Percentiles rank a stretch among this genome's conserved stretches.
Conservation (phyloP, 2,797 vertebrate species). For the Apogon talboti region DNA sequence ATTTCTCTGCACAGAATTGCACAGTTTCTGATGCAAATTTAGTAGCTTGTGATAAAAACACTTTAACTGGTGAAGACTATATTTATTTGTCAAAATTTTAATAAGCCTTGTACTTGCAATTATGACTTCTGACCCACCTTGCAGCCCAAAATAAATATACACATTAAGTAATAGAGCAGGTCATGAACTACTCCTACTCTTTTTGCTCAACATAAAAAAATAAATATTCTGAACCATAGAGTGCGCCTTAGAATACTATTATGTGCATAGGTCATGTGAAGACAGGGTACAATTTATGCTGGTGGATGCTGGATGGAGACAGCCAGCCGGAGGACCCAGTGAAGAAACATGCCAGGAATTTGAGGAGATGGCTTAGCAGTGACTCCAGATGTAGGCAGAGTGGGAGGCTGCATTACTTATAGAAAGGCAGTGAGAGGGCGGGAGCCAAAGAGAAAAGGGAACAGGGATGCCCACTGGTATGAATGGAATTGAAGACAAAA, state of each 20-base stretch:
- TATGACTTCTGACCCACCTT: neutral
- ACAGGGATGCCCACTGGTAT: conserved; percentile 20
- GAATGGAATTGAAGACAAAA: conserved; percentile 9
- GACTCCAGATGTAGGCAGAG: conserved; percentile 68
- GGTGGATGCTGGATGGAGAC: conserved; percentile 64
- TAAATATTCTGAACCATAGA: neutral
- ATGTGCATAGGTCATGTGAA: conserved; percentile 68
- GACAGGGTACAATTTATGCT: conserved; percentile 74
- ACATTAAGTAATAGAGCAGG: neutral
- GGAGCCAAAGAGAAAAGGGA: neutral
- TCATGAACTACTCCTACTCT: neutral
- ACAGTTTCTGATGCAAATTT: neutral
- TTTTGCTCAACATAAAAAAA: conserved; percentile 24
- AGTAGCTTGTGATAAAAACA: neutral
- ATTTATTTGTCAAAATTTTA: neutral
- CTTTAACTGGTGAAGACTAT: neutral
- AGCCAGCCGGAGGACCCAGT: conserved; percentile 57
- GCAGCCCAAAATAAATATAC: conserved; percentile 1
- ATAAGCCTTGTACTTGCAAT: conserved; percentile 8
- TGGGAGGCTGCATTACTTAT: conserved; percentile 40
- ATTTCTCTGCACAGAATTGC: neutral
- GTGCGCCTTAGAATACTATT: conserved; percentile 15
- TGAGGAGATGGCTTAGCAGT: conserved; percentile 61
- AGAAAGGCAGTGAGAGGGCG: conserved; percentile 9
- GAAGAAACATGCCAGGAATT: conserved; percentile 72